Conservation (phyloP, 2,113 vertebrate species). For the Megaleporinus macrocephalus region DNA sequence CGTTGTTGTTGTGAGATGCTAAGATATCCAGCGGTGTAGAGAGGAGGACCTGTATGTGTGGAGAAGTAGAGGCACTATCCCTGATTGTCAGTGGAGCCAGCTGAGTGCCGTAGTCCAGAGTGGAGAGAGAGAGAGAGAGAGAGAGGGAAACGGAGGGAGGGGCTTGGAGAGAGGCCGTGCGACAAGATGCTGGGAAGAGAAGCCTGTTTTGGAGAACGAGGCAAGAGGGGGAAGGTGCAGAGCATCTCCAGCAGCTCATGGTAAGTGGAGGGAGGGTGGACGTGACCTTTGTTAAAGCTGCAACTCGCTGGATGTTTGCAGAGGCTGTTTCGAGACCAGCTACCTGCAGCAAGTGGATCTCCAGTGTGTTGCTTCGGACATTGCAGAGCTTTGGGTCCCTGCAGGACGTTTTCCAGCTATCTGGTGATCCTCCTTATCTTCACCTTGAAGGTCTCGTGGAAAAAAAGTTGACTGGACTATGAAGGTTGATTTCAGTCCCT, state of each 20-base stretch:
- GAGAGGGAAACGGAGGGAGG: constrained; percentile 47
- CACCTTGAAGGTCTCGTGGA: background rate
- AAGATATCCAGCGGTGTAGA: background rate
- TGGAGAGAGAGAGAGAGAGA: constrained; percentile 23
- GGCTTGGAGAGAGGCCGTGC: constrained; percentile 52
- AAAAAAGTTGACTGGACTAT: background rate
- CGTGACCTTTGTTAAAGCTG: constrained; percentile 11
- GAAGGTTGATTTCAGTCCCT: background rate
- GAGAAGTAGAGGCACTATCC: background rate
- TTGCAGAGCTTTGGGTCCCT: background rate
- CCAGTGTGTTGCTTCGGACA: background rate
- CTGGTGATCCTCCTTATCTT: background rate
- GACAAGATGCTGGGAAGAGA: constrained; percentile 53
- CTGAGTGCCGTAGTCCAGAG: constrained; percentile 14
- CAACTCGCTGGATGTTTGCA: background rate
- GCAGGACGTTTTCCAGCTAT: background rate
- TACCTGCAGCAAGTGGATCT: constrained; percentile 15
- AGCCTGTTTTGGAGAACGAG: constrained; percentile 3
- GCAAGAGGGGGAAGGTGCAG: constrained; percentile 52
- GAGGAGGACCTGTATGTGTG: background rate
- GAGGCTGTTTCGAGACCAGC: constrained; percentile 15
- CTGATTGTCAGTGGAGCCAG: constrained; percentile 38
- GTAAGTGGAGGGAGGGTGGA: constrained; percentile 60
- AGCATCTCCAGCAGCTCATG: constrained; percentile 58
- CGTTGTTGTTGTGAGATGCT: background rate